A percentile compares a stretch with the other conserved stretches of the same genome.
Conservation (phyloP, 2,888 invertebrate species). For the Dicyrtomina minuta region DNA sequence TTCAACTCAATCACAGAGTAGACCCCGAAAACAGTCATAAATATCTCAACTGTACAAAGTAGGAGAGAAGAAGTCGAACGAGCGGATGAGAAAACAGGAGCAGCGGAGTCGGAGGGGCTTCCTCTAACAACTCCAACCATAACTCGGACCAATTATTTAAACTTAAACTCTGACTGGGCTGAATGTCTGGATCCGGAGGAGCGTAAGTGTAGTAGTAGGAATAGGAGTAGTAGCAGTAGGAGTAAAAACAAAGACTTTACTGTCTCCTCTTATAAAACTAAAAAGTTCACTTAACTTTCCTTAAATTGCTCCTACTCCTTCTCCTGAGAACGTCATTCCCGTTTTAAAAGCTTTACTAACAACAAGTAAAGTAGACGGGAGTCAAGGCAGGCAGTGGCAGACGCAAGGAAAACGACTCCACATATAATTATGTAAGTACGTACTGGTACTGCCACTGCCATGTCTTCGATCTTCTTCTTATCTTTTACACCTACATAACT, state of each 20-base stretch:
- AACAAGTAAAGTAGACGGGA: too few species aligned
- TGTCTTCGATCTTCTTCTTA: too few species aligned
- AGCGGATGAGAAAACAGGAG: neutral
- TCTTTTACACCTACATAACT: too few species aligned
- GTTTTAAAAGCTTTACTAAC: neutral
- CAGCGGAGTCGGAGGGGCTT: too few species aligned
- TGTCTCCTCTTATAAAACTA: constrained; percentile 1
- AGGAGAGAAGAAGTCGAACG: too few species aligned
- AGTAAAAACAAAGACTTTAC: constrained; percentile 19
- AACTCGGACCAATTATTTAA: constrained; percentile 15
- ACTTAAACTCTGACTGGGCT: neutral
- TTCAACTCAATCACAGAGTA: constrained; percentile 48
- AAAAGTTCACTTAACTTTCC: neutral
- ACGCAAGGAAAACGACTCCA: neutral
- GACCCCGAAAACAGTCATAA: constrained; percentile 35
- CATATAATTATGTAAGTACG: too few species aligned
- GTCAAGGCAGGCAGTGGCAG: neutral
- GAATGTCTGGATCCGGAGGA: neutral
- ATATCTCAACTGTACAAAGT: constrained; percentile 17
- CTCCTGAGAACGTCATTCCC: neutral
- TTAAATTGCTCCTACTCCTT: neutral
- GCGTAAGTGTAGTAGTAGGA: too few species aligned
- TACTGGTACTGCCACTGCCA: too few species aligned
- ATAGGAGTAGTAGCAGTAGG: too few species aligned
- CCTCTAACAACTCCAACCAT: neutral